Evolutionary conservation across 1,140 invertebrate species (phyloP).

Genomic region (Homarus americanus): DNA sequence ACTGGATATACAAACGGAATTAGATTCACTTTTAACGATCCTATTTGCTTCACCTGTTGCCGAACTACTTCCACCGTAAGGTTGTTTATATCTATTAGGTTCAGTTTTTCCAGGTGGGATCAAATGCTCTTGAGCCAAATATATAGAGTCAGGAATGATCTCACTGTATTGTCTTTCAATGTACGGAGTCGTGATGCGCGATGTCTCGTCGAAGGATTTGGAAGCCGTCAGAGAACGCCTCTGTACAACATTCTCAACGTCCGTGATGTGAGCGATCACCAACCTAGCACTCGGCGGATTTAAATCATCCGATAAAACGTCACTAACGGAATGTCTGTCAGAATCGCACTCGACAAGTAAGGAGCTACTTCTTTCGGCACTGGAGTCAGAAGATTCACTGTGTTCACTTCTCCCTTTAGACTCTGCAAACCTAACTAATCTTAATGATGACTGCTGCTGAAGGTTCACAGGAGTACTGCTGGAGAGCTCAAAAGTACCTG

Average conservation of each 20-base stretch:
- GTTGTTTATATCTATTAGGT: slow-evolving; percentile 33
- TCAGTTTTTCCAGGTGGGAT: slow-evolving; percentile 35
- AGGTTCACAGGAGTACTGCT: slow-evolving; percentile 41
- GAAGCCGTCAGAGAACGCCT: slow-evolving; percentile 66
- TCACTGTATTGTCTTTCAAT: slow-evolving; percentile 73
- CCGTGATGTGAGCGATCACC: slow-evolving; percentile 68
- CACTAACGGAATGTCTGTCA: slow-evolving; percentile 73
- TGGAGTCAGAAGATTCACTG: slow-evolving; percentile 74
- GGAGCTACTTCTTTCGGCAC: slow-evolving; percentile 72
- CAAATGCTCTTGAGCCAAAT: slow-evolving; percentile 58
- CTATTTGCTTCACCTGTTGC: slow-evolving; percentile 26
- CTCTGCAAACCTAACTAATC: slow-evolving; percentile 70
- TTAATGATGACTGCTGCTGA: slow-evolving; percentile 46
- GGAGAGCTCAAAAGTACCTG: slow-evolving; percentile 43
- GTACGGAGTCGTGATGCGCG: slow-evolving; percentile 22
- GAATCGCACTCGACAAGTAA: slow-evolving; percentile 74
- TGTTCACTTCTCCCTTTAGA: slow-evolving; percentile 61
- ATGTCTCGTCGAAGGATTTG: slow-evolving; percentile 67
- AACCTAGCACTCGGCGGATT: slow-evolving; percentile 64
- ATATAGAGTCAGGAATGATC: slow-evolving; percentile 70
- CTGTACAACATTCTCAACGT: slow-evolving; percentile 69
- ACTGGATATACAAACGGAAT: slow-evolving; percentile 38
- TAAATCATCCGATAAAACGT: slow-evolving; percentile 63
- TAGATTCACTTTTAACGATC: slow-evolving; percentile 54
- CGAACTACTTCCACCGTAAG: slow-evolving; percentile 16